Percentiles rank a stretch among this genome's conserved stretches.
Conservation (phyloP, 2,113 vertebrate species). For the Pelecanoides urinatrix region DNA sequence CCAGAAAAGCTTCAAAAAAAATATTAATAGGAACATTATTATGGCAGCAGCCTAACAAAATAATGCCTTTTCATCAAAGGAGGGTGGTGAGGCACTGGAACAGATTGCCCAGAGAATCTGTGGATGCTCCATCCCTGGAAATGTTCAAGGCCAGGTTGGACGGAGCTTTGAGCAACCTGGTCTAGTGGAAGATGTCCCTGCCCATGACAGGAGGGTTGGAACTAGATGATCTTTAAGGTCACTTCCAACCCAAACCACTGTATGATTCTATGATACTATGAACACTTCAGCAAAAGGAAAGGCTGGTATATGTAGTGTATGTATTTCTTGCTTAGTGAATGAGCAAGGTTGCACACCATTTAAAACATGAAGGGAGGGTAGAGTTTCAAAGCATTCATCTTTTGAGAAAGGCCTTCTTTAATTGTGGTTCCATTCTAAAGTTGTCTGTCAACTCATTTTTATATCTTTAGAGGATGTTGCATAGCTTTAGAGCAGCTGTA, state of each 20-base stretch:
- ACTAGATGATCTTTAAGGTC: background rate
- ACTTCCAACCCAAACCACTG: background rate
- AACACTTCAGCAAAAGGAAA: background rate
- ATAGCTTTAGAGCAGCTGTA: background rate
- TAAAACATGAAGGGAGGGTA: background rate
- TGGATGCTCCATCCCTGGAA: background rate
- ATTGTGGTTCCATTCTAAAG: background rate
- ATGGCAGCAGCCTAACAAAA: background rate
- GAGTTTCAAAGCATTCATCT: background rate
- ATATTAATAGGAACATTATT: background rate
- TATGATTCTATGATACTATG: background rate
- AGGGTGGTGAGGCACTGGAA: background rate
- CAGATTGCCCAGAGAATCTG: background rate
- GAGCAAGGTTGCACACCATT: background rate
- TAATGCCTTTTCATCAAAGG: background rate
- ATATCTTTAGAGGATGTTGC: background rate
- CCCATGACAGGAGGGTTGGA: background rate
- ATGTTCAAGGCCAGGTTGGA: background rate
- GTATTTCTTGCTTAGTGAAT: background rate
- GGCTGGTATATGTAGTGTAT: background rate
- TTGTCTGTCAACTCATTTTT: background rate
- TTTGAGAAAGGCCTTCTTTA: background rate
- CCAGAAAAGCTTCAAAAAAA: background rate
- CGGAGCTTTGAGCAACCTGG: background rate
- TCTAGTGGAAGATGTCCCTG: background rate